Percentiles rank a stretch among this genome's conserved stretches.
These are phyloP conservation scores for Desoria tigrina DNA, from an alignment of 2,888 invertebrate genomes.

Conservation along the genomic window DNA sequence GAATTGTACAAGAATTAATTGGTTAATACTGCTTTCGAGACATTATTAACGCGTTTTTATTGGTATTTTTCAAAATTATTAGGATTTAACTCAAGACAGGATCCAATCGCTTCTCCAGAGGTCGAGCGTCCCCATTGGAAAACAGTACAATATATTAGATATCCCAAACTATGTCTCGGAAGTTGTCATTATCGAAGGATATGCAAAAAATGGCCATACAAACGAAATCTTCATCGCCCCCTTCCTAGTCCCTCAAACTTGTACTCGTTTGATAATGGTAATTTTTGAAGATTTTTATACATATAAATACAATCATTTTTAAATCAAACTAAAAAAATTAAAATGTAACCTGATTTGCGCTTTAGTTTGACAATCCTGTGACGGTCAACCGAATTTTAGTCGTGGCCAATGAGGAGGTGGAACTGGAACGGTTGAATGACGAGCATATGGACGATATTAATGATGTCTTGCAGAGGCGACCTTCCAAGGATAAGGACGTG, in stretches of 20 bases:
- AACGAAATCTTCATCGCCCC: constrained; percentile 64
- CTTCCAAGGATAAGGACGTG: too few relatives aligned
- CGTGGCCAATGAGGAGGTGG: background rate
- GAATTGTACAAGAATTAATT: too few relatives aligned
- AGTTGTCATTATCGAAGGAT: constrained; percentile 63
- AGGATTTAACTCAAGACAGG: constrained; percentile 57
- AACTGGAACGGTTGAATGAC: background rate
- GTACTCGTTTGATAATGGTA: background rate
- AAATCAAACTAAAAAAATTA: too few relatives aligned
- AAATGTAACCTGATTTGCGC: too few relatives aligned
- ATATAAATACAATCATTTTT: too few relatives aligned
- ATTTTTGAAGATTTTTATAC: background rate
- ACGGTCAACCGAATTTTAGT: constrained; percentile 11
- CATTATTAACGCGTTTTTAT: too few relatives aligned
- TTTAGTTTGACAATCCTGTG: constrained; percentile 4
- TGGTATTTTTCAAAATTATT: too few relatives aligned
- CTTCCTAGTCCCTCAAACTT: constrained; percentile 61
- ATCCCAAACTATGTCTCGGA: constrained; percentile 64
- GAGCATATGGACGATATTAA: background rate
- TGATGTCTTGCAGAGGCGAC: too few relatives aligned
- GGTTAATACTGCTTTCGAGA: too few relatives aligned
- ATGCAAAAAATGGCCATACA: constrained; percentile 62
- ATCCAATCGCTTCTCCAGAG: constrained; percentile 63
- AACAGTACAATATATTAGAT: constrained; percentile 61
- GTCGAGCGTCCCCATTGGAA: constrained; percentile 62